Base-by-base conservation (phyloP, 2,888 invertebrate species). In the Mechanitis messenoides region DNA sequence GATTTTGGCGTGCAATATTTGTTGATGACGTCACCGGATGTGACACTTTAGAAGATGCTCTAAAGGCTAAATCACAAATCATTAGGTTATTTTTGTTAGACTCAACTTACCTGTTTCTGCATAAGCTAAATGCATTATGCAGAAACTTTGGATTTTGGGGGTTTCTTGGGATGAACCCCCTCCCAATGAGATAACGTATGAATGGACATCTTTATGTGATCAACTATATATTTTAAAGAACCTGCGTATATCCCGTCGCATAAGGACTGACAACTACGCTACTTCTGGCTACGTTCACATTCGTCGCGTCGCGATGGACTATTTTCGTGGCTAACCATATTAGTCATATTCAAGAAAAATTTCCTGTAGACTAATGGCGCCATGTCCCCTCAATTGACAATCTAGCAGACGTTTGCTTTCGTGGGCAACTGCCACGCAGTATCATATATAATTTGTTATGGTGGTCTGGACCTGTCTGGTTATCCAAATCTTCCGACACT, bases 241-340 rank as follows among this genome's bases (percentile, higher is more conserved):
- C 20, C 20, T 20, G 20, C 20, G 20, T 20, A 20, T 20, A 20
- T 20, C 20, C 20, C 20, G 20, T 20, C 20, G 20, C 20, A 20
- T 20, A 20, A 20, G 20, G 20, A 20, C 20, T 20, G 20, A 20
- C 20, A 20, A 20, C 28, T 67, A 11, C 61, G 63, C 12, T 38
- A 63, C 4, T 58, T 59, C 4, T 67, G 64, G 67, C 45, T 67
- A 11, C 64, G 61, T 3, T 62, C 64, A 28, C 67, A 61, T 50
- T 63, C 67, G n/a, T 61, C 64, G 11, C 63, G 63, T 61, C 64
- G 11, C 63, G 63, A 0, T 67, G 64, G 67, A 53, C 53, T 28
- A 63, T 59, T 6, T 67, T 67, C 45, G 67, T 67, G 9, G 67
- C 64, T 6, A 64, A 67, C 56, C 64, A 63, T n/a, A 61, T 67